Base-by-base conservation (phyloP, 2,113 vertebrate species). In the Megaceryle maxima region DNA sequence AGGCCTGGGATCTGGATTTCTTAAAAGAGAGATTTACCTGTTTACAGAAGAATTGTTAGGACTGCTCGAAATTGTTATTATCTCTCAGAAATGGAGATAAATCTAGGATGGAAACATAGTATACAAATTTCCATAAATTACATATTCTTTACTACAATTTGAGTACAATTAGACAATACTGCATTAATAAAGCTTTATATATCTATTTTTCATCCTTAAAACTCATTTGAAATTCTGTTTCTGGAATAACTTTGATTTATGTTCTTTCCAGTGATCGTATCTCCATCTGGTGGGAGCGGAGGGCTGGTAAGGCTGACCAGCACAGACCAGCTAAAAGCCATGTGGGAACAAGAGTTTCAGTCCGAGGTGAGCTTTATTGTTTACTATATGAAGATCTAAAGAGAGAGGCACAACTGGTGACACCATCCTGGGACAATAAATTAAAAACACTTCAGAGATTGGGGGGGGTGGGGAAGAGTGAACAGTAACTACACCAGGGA, bases 161-260 rank as follows among this genome's bases (percentile, higher is more conserved):
- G 68, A 25, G 78, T 50, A 55, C 60, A 90, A 66, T 92, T 78
- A 81, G 13, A 41, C 21, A 73, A 59, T 29, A 37, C 31, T 35
- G 24, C 33, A n/a, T 60, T 90, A 87, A 75, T 75, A 79, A 92
- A 82, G 48, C 53, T 63, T 87, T 89, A 73, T 62, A 69, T 5
- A 79, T 73, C 87, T 82, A 2, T 51, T 68, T 67, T 81, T 72
- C 17, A 57, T 50, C 56, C 60, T 78, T 43, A 69, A 76, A 94
- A 78, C 14, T 37, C 9, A 35, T 68, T 78, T 35, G 75, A 82
- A 81, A 90, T 62, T 69, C 39, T 57, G 14, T 76, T 92, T 90
- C n/a, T 73, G 90, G 69, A 84, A 62, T 64, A 87, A 87, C 48
- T 84, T 94, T 79, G 41, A 86, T 88, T 94, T 87, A 84, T n/a